Base-by-base conservation (phyloP, 2,797 vertebrate genomes). In the Macroramphosus scolopax region DNA sequence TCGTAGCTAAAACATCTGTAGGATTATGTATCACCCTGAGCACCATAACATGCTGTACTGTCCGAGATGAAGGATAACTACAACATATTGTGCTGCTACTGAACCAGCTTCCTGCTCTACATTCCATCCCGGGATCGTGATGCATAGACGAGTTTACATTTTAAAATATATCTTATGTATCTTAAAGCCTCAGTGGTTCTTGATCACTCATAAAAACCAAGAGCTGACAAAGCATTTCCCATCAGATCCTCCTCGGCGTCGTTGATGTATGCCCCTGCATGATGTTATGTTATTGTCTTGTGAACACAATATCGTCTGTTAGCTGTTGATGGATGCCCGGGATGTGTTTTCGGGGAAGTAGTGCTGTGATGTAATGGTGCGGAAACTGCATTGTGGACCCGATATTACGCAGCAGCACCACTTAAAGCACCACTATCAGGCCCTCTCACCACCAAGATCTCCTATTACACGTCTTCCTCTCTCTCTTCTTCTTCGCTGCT, bases 361-460 rank as follows among this genome's bases (percentile, higher is more conserved):
- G 51, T 14, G n/a, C 47, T 11, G 32, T 70, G 70, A 77, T 72
- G 66, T 70, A 80, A 76, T 72, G 75, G 49, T 56, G 40, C 11
- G 28, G 63, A 74, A 68, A 75, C 62, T 69, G 64, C 22, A 6
- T 63, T 63, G 51, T 30, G 26, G 63, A 70, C 50, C 58, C 63
- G 66, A 68, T 63, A 78, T 65, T 77, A 66, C 63, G 51, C 51
- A 50, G 52, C 48, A n/a, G 36, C 30, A 2, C 39, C 40, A 69
- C 71, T 78, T 79, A 68, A 59, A 67, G 49, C n/a, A 33, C 33
- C 25, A 41, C 39, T 31, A 35, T 33, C 44, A 30, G 36, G 37
- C 36, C n/a, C n/a, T 49, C 44, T 51, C 29, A 43, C 49, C 2
- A 1, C 62, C 30, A 46, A 51, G 11, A 51, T 78, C 52, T 82